A percentile compares a stretch with the other conserved stretches of the same genome.
phyloP scores from a whole-genome alignment of 2,797 vertebrate genomes.

The Nyctalus aviator region DNA sequence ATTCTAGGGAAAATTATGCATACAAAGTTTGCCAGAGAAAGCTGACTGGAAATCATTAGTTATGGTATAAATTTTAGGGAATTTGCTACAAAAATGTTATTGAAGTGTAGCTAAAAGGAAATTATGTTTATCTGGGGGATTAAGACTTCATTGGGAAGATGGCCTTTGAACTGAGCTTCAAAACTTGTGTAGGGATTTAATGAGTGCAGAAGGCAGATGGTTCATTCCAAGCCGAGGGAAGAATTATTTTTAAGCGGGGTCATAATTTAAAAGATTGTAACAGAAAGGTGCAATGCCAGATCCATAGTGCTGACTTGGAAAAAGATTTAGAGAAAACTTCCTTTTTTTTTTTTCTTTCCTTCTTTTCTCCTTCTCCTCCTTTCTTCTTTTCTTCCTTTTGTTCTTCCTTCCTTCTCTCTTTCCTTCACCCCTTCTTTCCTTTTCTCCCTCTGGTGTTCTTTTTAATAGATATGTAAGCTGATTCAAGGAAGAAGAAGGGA shows the following conservation, averaged over 20 bases:
- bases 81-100: background rate
- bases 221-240: background rate
- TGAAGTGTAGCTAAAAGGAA: background rate
- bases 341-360: fast-evolving
- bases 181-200: background rate
- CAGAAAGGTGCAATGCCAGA: background rate
- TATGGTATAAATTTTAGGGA: background rate
- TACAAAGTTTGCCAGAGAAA: background rate
- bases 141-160: background rate
- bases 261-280: background rate
- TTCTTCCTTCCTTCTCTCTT: background rate
- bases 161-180: background rate
- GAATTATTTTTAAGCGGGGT: background rate
- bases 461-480: background rate
- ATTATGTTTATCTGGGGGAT: background rate
- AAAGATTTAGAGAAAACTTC: background rate
- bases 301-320: background rate
- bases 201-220: background rate
- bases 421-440: background rate
- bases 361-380: background rate
- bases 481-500: background rate
- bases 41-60: background rate
- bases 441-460: background rate
- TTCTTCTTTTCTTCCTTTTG: background rate
- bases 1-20: background rate